Percentiles rank a stretch among this genome's conserved stretches.
Evolutionary conservation across 2,113 vertebrate genomes (phyloP).

Genomic region (Struthio camelus): DNA sequence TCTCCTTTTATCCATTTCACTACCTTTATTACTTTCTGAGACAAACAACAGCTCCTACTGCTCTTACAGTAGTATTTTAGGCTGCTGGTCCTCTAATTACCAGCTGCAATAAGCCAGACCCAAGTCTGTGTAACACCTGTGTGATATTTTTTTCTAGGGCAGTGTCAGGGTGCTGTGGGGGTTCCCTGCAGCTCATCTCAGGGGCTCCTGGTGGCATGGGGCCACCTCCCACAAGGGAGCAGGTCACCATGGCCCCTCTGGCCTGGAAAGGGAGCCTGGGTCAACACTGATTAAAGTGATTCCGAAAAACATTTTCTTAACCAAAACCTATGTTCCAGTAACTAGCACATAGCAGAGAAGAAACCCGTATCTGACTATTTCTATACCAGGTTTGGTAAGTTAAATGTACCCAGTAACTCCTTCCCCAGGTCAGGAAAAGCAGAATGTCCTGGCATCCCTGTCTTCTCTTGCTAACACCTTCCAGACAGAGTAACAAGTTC

Average conservation of each 20-base stretch:
- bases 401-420: background rate
- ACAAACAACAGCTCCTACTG: background rate
- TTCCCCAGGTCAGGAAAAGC: background rate
- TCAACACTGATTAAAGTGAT: background rate
- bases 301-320: background rate
- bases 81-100: background rate
- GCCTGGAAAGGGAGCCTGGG: background rate
- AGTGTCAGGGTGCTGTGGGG: fast-evolving
- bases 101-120: background rate
- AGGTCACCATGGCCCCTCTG: background rate
- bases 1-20: background rate
- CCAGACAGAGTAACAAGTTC: background rate
- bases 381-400: background rate
- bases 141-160: background rate
- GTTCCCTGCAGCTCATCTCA: too few species aligned
- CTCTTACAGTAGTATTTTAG: background rate
- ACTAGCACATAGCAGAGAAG: background rate
- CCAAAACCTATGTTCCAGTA: background rate
- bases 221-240: background rate
- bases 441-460: fast-evolving
- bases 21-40: background rate
- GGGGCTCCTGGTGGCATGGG: background rate
- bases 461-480: background rate
- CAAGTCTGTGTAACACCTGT: background rate
- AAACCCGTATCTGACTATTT: background rate